Percentiles rank a stretch among this genome's conserved stretches.
Conservation (phyloP, 2,113 vertebrate species). For the Orientallactaga bullata region DNA sequence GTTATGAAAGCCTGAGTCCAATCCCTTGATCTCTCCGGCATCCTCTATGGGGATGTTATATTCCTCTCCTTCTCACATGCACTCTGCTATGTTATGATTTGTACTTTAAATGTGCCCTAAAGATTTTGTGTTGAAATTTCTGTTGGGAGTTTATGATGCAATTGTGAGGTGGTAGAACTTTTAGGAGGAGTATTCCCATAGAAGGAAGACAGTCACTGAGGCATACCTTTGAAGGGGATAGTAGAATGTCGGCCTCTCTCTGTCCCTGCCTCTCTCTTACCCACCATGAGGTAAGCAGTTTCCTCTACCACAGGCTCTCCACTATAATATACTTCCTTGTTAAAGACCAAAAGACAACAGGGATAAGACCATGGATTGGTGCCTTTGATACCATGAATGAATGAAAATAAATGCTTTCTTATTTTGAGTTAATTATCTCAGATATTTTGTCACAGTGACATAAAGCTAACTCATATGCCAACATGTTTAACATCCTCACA, state of each 20-base stretch:
- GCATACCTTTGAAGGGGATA: too few relatives aligned
- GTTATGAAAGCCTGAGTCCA: background rate
- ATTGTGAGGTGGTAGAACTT: background rate
- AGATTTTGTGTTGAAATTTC: background rate
- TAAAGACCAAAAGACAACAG: background rate
- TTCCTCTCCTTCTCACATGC: background rate
- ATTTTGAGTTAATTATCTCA: background rate
- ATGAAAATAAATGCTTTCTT: background rate
- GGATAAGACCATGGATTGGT: too few relatives aligned
- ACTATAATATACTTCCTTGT: background rate
- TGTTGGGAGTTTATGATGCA: background rate
- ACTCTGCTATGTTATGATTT: background rate
- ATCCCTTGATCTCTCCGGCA: background rate
- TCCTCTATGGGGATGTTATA: background rate
- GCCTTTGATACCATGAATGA: background rate
- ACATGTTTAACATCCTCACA: background rate
- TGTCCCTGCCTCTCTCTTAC: background rate
- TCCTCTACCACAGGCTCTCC: too few relatives aligned
- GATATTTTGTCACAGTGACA: background rate
- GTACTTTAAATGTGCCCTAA: background rate
- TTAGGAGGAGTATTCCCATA: background rate
- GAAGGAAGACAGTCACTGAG: background rate
- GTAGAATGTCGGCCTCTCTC: too few relatives aligned
- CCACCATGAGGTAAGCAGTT: background rate
- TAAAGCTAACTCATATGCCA: too few relatives aligned